These are phyloP conservation scores for Oostethus manadensis DNA, from an alignment of 2,113 vertebrate species.

Conservation along the genomic window DNA sequence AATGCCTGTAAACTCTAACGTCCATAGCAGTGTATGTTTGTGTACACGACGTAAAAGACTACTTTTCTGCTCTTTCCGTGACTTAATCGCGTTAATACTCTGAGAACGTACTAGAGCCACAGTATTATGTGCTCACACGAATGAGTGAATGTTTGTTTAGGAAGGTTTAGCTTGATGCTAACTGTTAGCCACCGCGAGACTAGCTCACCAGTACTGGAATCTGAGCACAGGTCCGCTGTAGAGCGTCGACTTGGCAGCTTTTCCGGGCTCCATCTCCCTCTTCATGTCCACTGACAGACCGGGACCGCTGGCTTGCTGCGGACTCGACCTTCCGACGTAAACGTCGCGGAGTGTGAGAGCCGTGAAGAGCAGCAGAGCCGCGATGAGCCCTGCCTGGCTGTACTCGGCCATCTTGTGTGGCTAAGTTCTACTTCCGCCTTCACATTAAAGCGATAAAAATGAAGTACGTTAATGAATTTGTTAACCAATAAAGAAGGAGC, in stretches of 20 bases:
- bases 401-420: slow-evolving; percentile 68
- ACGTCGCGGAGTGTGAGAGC: slow-evolving; percentile 67
- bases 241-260: slow-evolving; percentile 37
- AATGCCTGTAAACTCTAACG: no score
- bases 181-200: neutral
- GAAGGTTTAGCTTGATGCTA: neutral
- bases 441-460: neutral
- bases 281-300: neutral
- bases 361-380: slow-evolving; percentile 68
- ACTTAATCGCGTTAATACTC: no score
- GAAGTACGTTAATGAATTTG: no score
- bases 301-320: slow-evolving; percentile 13
- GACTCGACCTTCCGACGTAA: slow-evolving; percentile 54
- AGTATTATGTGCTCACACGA: no score
- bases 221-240: slow-evolving; percentile 67
- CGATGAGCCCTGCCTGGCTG: slow-evolving; percentile 61
- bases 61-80: no score
- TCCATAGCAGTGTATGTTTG: no score
- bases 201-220: slow-evolving; percentile 72
- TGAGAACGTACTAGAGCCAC: no score
- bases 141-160: neutral
- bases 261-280: slow-evolving; percentile 21
- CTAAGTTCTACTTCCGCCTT: neutral
- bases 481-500: no score
- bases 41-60: no score